Percentiles rank a stretch among this genome's conserved stretches.
These are phyloP conservation scores for Allochrocebus solatus DNA, from an alignment of 2,797 vertebrate genomes.

Conservation along the genomic window DNA sequence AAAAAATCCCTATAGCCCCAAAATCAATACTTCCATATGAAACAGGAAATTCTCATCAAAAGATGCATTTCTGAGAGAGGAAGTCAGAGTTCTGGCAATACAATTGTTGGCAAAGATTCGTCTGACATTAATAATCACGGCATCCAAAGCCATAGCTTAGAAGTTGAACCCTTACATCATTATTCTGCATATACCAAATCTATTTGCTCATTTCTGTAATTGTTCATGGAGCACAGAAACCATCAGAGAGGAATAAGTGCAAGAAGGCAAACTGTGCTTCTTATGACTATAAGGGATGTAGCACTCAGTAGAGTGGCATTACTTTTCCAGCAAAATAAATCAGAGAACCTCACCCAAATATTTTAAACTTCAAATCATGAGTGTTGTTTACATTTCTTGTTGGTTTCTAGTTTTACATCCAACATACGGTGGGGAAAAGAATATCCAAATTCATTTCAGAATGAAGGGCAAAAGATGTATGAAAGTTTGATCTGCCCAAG, in stretches of 20 bases:
- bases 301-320: not conserved
- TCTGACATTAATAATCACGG: not conserved
- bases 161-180: not conserved
- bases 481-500: not conserved
- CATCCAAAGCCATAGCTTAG: not conserved
- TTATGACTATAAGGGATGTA: not conserved
- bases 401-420: constrained; percentile 23
- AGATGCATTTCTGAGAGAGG: not conserved
- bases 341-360: not conserved
- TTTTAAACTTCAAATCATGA: constrained; percentile 33
- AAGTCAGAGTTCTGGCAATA: not conserved
- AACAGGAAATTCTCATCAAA: not conserved
- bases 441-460: not conserved
- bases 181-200: not conserved
- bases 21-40: not conserved
- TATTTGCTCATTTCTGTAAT: constrained; percentile 38
- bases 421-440: constrained; percentile 21
- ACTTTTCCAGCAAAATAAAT: constrained; percentile 54
- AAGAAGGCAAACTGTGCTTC: constrained; percentile 16
- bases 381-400: constrained; percentile 39
- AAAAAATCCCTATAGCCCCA: not conserved
- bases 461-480: constrained; percentile 5
- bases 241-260: not conserved
- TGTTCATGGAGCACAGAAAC: not conserved
- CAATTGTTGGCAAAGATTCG: not conserved